Evolutionary conservation across 2,113 vertebrate genomes (phyloP).

Genomic region (Miniopterus natalensis): DNA sequence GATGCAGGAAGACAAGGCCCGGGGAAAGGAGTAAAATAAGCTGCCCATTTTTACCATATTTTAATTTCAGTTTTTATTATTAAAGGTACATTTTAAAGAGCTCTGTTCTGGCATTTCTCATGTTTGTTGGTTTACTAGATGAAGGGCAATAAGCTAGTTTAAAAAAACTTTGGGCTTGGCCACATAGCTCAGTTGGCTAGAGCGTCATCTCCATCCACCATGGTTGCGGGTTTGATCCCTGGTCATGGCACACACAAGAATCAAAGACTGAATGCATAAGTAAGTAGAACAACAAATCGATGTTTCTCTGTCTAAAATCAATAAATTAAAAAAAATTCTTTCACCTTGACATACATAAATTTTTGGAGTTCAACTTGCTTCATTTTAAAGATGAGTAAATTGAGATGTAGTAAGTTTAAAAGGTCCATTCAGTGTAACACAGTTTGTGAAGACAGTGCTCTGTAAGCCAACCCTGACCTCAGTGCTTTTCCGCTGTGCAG

Average conservation of each 20-base stretch:
- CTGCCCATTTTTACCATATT: background rate
- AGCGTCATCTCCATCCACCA: background rate
- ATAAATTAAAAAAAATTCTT: background rate
- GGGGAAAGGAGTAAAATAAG: background rate
- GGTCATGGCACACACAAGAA: background rate
- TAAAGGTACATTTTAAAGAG: background rate
- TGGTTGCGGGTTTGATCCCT: background rate
- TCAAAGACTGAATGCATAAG: background rate
- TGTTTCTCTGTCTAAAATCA: background rate
- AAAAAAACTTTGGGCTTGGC: background rate
- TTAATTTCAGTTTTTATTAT: conserved; percentile 29
- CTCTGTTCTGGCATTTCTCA: background rate
- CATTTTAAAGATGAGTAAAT: background rate
- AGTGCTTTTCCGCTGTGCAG: background rate
- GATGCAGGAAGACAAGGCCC: background rate
- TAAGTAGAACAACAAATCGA: background rate
- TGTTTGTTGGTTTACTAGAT: background rate
- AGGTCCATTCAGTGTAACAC: background rate
- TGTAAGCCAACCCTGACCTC: rapidly evolving
- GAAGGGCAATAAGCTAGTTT: background rate
- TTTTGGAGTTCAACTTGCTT: background rate
- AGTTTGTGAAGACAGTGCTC: background rate
- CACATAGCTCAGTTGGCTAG: background rate
- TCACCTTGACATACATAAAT: background rate
- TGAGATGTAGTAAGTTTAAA: background rate